These are phyloP conservation scores for Drosophila lacicola DNA, from an alignment of 2,888 invertebrate genomes.

Conservation along the genomic window DNA sequence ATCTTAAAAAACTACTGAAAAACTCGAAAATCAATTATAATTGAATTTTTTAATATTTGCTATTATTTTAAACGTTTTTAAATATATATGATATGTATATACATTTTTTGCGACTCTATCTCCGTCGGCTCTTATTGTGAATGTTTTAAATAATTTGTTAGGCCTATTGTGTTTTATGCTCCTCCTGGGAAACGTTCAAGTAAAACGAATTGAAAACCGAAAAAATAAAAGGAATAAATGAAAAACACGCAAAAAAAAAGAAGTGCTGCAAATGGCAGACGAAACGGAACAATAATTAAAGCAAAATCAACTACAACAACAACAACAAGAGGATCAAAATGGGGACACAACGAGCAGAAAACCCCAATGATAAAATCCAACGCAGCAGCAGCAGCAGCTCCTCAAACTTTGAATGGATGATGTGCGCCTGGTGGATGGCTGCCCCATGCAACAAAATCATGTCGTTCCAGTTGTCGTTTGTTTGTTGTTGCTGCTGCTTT, in stretches of 20 bases:
- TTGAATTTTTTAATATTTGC: no score
- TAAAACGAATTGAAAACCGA: constrained; percentile 32
- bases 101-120: neutral
- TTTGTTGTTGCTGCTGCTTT: constrained; percentile 39
- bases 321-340: constrained; percentile 38
- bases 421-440: constrained; percentile 42
- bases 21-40: neutral
- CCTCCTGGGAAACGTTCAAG: constrained; percentile 11
- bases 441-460: constrained; percentile 50
- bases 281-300: constrained; percentile 78
- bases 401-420: constrained; percentile 55
- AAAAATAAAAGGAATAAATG: constrained; percentile 19
- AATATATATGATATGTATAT: neutral
- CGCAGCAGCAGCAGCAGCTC: constrained; percentile 37
- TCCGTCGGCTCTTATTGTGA: constrained; percentile 12
- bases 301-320: constrained; percentile 58
- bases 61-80: neutral
- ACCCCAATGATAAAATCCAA: constrained; percentile 50
- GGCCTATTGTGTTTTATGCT: constrained; percentile 15
- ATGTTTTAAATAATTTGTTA: constrained; percentile 42
- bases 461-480: constrained; percentile 45
- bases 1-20: neutral
- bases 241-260: constrained; percentile 26
- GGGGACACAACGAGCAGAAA: constrained; percentile 39
- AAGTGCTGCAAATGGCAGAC: constrained; percentile 66